Conservation (phyloP, 1,140 invertebrate species). For the Macrosteles quadrilineatus region DNA sequence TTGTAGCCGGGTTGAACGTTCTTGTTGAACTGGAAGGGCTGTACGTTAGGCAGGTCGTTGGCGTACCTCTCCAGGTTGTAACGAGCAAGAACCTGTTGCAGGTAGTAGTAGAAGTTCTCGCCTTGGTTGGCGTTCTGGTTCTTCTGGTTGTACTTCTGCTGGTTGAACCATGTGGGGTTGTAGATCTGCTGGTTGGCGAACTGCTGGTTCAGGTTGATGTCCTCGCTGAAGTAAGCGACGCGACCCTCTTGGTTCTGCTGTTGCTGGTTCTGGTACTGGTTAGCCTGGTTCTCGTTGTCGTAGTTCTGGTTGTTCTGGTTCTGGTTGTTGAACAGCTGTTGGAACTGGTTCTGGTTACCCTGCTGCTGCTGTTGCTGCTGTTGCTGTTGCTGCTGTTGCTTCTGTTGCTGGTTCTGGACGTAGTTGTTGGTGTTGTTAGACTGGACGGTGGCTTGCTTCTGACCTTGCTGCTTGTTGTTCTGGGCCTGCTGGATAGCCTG, state of each 20-base stretch:
- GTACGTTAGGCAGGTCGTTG: constrained; percentile 61
- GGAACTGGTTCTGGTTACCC: not conserved
- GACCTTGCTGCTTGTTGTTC: constrained; percentile 14
- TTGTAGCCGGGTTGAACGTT: constrained; percentile 41
- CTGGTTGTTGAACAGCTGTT: constrained; percentile 55
- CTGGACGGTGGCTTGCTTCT: not conserved
- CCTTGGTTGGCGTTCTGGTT: constrained; percentile 56
- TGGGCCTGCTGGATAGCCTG: constrained; percentile 11
- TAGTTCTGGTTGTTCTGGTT: constrained; percentile 52
- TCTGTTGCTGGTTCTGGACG: constrained; percentile 4
- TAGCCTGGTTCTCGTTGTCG: constrained; percentile 60
- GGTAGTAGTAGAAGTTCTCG: constrained; percentile 59
- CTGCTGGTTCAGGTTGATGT: constrained; percentile 53
- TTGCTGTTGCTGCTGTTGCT: constrained; percentile 9
- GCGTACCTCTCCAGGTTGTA: constrained; percentile 69
- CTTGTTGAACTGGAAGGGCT: constrained; percentile 56
- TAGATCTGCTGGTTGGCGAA: constrained; percentile 56
- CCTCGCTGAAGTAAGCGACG: constrained; percentile 72
- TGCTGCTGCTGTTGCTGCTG: constrained; percentile 2
- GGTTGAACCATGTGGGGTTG: constrained; percentile 64
- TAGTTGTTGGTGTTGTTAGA: constrained; percentile 18
- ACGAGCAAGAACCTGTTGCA: constrained; percentile 62
- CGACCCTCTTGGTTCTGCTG: constrained; percentile 65
- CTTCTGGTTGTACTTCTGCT: constrained; percentile 46
- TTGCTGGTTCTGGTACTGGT: constrained; percentile 51